Percentiles rank a stretch among this genome's conserved stretches.
These are phyloP conservation scores for Ptychobarbus kaznakovi DNA, from an alignment of 2,797 vertebrate genomes.

Conservation along the genomic window DNA sequence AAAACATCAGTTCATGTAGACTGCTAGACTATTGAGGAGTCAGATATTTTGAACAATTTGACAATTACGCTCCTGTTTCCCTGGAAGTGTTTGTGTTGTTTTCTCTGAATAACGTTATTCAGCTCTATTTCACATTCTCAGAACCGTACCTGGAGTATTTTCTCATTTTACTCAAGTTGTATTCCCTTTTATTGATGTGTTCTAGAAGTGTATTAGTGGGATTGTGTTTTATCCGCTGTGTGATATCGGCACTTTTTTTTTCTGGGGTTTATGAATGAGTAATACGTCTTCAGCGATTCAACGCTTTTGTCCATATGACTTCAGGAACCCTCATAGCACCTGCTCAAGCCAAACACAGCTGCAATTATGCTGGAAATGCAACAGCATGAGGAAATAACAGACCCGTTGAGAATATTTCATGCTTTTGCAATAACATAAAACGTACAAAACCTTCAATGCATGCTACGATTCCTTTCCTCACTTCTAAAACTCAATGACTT, in stretches of 20 bases:
- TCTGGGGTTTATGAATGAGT: slow-evolving; percentile 39
- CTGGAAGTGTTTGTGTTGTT: not conserved
- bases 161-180: slow-evolving; percentile 10
- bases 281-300: slow-evolving; percentile 11
- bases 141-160: not conserved
- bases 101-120: not conserved
- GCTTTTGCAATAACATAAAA: not conserved
- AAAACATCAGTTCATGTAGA: not conserved
- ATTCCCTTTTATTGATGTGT: slow-evolving; percentile 1
- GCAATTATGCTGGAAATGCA: slow-evolving; percentile 30
- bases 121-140: not conserved
- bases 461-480: not conserved
- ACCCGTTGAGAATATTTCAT: not conserved
- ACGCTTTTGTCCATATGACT: slow-evolving; percentile 21
- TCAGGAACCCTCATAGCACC: slow-evolving; percentile 6
- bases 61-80: not conserved
- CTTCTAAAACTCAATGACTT: not conserved
- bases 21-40: not conserved
- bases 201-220: slow-evolving; percentile 1
- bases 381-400: slow-evolving; percentile 21
- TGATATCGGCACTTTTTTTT: slow-evolving; percentile 27
- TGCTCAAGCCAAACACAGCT: slow-evolving; percentile 28
- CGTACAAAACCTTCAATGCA: not conserved
- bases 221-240: not conserved
- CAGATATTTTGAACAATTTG: not conserved